phyloP scores from a whole-genome alignment of 2,888 invertebrate genomes.

The Mantis religiosa region DNA sequence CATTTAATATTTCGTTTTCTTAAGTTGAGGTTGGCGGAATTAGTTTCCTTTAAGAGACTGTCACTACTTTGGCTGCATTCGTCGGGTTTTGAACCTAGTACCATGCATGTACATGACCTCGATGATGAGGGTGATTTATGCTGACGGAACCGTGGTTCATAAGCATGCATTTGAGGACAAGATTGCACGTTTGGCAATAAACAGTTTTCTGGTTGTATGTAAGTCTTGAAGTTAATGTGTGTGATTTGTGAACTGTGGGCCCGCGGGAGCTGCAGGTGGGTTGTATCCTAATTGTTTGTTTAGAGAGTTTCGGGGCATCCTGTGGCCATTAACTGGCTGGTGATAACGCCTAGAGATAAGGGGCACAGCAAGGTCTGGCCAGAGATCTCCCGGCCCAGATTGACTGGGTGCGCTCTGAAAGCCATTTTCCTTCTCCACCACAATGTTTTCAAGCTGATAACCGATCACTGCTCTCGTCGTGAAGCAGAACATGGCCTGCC shows the following conservation, averaged over 20 bases:
- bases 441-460: constrained; percentile 17
- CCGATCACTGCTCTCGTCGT: constrained; percentile 8
- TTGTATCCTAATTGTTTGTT: background rate
- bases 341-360: constrained; percentile 12
- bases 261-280: background rate
- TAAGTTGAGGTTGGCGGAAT: too few species aligned
- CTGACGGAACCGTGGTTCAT: background rate
- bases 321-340: constrained; percentile 10
- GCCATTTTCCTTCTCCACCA: constrained; percentile 9
- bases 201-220: background rate
- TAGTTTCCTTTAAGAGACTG: too few species aligned
- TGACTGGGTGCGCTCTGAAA: constrained; percentile 18
- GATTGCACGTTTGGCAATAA: background rate
- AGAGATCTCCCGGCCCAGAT: constrained; percentile 12
- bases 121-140: too few species aligned
- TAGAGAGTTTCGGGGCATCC: background rate
- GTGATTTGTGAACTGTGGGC: background rate
- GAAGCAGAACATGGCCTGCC: background rate
- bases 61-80: too few species aligned
- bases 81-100: too few species aligned
- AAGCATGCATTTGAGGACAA: background rate
- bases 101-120: too few species aligned
- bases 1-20: too few species aligned
- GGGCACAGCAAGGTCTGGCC: background rate
- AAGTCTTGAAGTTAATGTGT: background rate